A percentile compares a stretch with the other conserved stretches of the same genome.
These are phyloP conservation scores for Lepidochitona cinerea DNA, from an alignment of 2,888 invertebrate genomes.

Conservation along the genomic window DNA sequence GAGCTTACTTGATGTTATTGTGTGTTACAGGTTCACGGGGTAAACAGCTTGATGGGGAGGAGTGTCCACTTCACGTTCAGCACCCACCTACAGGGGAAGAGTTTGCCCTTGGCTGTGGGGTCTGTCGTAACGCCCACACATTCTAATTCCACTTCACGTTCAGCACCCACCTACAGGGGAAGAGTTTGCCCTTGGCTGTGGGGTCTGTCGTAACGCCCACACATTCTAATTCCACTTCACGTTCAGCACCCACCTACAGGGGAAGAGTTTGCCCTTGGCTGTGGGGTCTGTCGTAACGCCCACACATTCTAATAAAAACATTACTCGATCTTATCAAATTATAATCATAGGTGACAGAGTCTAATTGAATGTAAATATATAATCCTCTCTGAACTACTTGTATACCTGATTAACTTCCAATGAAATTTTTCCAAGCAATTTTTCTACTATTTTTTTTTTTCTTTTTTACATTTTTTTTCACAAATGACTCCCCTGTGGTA, in stretches of 20 bases:
- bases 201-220: constrained; percentile 95
- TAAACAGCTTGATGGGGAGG: constrained; percentile 92
- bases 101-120: constrained; percentile 97
- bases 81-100: constrained; percentile 99
- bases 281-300: constrained; percentile 97
- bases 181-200: constrained; percentile 98
- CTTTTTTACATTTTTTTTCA: no score
- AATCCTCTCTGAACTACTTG: no score
- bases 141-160: constrained; percentile 93
- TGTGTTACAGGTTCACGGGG: constrained; percentile 88
- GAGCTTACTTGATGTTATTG: no score
- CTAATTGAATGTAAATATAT: no score
- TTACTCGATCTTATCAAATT: no score
- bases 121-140: constrained; percentile 95
- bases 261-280: constrained; percentile 98
- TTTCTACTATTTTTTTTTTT: no score
- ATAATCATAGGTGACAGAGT: not conserved
- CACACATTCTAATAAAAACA: constrained; percentile 94
- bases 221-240: constrained; percentile 91
- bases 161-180: constrained; percentile 97
- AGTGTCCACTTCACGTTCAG: constrained; percentile 94
- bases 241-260: constrained; percentile 97
- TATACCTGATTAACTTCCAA: not conserved
- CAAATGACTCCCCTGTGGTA: no score
- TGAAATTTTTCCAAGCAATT: no score